Evolutionary conservation across 2,797 vertebrate genomes (phyloP), one percentile per base, ranked within the genome.

Genomic region (Coendou prehensilis): DNA sequence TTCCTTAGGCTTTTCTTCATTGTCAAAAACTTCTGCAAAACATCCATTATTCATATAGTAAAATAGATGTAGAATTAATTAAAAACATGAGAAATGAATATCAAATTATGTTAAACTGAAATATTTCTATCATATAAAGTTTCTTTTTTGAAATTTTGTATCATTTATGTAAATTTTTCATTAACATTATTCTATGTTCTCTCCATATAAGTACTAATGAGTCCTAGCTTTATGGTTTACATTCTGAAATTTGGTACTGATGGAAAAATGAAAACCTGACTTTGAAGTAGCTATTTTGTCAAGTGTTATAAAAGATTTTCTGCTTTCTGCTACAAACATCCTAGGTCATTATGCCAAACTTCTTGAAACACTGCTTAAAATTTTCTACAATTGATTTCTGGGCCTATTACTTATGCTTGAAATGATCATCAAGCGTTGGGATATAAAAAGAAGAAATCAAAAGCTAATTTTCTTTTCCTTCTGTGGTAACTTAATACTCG

Each of bases 361-460:
- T 94, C 28, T 47, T 85, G n/a, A 91, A 69, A 8, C 26, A 4
- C 20, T 57, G 47, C 28, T 93, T 91, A 75, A 64, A n/a, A 30
- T 87, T 93, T 61, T 86, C 50, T 93, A 61, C 2, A 56, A 50
- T 94, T 54, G 6, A 3, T 82, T 88, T 86, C 73, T 89, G 80
- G 8, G 9, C n/a, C 84, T 87, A 88, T 83, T 63, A 45, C 14
- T 20, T 71, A 41, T 9, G 13, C 20, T 82, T 81, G 41, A 90
- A 92, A 14, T 83, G 61, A 93, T 75, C 9, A 97, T 94, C 50
- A 93, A 73, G 61, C 87, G 4, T 79, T 17, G 91, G 79, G 4
- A 33, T 87, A 89, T 6, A 81, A 63, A 92, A 93, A 64, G 9
- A 57, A 76, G 8, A 13, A 90, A 30, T 56, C 22, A 63, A 76